Evolutionary conservation across 2,113 vertebrate genomes (phyloP), one percentile per base, ranked within the genome.

Genomic region (Caloenas nicobarica): DNA sequence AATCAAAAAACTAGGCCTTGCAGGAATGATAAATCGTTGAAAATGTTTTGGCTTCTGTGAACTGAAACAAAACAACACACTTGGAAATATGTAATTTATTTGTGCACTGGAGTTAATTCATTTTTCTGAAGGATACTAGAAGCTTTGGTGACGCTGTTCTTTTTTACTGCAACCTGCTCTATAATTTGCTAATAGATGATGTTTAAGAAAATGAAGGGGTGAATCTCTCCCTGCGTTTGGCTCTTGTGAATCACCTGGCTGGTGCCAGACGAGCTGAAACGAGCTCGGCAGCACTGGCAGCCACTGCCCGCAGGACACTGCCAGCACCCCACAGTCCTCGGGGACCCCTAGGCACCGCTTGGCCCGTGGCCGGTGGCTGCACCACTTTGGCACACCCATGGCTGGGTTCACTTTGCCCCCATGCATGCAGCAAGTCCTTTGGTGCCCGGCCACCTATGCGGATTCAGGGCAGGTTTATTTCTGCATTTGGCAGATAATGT

Each of bases 281-380:
- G 44, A 46, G 25, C 8, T 13, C 0, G 0, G 50, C 68, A 42
- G 64, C 56, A 51, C 38, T 5, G 2, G 31, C 69, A 71, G 54
- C 1, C 1, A 9, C 40, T 12, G 50, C n/a, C 33, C 57, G n/a
- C 16, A 13, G 73, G 74, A 25, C 7, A 2, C 54, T 40, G 40
- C 51, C 46, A 31, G 66, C 46, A 33, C 0, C 0, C n/a, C 3
- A 1, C n/a, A 36, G 38, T 24, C n/a, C 19, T 2, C 0, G 1
- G 40, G 53, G 46, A 28, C 33, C 2, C 9, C 0, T 11, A 17
- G n/a, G 73, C 1, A 2, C 68, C 48, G 26, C 25, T 34, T 0
- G 3, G 31, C 46, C 0, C 0, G 13, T 7, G 1, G 9, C 10
- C 0, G 0, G 51, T 31, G 29, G 15, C 9, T 3, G 3, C 31